These are phyloP conservation scores for Hydriomena furcata DNA, from an alignment of 2,888 invertebrate genomes.

Conservation along the genomic window DNA sequence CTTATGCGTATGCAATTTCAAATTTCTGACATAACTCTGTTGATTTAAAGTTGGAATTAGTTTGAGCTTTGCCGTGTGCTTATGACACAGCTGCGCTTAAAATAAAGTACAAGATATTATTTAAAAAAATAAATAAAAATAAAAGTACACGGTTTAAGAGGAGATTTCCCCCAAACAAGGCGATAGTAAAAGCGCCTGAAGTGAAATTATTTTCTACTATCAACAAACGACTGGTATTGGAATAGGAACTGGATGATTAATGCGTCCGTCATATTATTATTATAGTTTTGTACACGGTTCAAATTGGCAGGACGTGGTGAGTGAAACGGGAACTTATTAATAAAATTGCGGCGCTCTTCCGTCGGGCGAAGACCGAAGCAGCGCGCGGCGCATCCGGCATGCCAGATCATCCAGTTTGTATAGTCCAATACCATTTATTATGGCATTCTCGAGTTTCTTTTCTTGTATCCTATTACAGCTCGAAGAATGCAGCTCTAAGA, in stretches of 20 bases:
- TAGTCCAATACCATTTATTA: constrained; percentile 48
- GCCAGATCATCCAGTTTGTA: constrained; percentile 66
- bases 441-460: constrained; percentile 44
- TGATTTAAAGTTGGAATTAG: too few species aligned
- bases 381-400: constrained; percentile 62
- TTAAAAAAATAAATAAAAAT: too few species aligned
- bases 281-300: constrained; percentile 39
- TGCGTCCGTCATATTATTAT: constrained; percentile 34
- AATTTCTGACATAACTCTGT: too few species aligned
- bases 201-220: constrained; percentile 23
- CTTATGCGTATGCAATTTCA: too few species aligned
- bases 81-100: too few species aligned
- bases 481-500: constrained; percentile 33
- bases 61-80: too few species aligned
- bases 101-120: too few species aligned
- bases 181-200: too few species aligned
- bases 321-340: constrained; percentile 79
- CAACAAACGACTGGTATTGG: constrained; percentile 22
- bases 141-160: too few species aligned
- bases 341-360: constrained; percentile 77
- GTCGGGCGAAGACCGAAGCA: constrained; percentile 62
- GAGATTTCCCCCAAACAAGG: too few species aligned
- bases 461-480: constrained; percentile 34
- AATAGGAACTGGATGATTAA: constrained; percentile 34
- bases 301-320: constrained; percentile 72